Base-by-base conservation (phyloP, 2,797 vertebrate species). In the Lepidocolaptes lacrymiger region DNA sequence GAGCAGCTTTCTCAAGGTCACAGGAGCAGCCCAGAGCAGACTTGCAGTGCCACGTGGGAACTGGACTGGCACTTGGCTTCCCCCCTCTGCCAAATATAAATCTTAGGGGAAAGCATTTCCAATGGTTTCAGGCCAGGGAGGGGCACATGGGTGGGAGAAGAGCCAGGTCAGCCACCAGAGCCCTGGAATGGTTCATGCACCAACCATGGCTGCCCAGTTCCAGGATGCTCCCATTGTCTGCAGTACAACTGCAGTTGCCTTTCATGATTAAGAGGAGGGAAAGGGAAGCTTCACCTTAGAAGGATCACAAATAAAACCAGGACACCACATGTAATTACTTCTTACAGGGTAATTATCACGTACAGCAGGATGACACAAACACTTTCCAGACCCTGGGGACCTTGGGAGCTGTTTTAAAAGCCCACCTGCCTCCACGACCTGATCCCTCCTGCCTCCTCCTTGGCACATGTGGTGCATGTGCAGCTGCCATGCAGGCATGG, bases 401-500 rank as follows among this genome's bases (percentile, higher is more conserved):
- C 59, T 61, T 48, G 67, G 41, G 58, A 94, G 28, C 39, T 51
- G 85, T 91, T 92, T 96, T 94, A 84, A 91, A 88, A 88, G 27
- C 59, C 66, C 82, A 89, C 67, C 67, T 71, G 74, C 55, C 63
- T 88, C 69, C 7, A 6, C 0, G 10, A 84, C 43, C 37, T 17
- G 19, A 61, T 94, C 36, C 54, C 21, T 41, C 34, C 28, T 51
- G 28, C 58, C 32, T 91, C 21, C 39, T 77, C 22, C 62, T 61
- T 9, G 4, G 76, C 62, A 48, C 3, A 3, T 14, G 48, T 4
- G 2, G 28, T 2, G 13, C 0, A 0, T 1, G 17, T 75, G 59
- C 67, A 68, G 62, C 55, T 68, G 46, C 66, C 1, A 1, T 10
- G 27, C 30, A 54, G 62, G 44, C 17, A 1, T 2, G 10, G 66